A percentile compares a stretch with the other conserved stretches of the same genome.
These are phyloP conservation scores for Eristalinus sepulchralis DNA, from an alignment of 2,888 invertebrate genomes.

Conservation along the genomic window DNA sequence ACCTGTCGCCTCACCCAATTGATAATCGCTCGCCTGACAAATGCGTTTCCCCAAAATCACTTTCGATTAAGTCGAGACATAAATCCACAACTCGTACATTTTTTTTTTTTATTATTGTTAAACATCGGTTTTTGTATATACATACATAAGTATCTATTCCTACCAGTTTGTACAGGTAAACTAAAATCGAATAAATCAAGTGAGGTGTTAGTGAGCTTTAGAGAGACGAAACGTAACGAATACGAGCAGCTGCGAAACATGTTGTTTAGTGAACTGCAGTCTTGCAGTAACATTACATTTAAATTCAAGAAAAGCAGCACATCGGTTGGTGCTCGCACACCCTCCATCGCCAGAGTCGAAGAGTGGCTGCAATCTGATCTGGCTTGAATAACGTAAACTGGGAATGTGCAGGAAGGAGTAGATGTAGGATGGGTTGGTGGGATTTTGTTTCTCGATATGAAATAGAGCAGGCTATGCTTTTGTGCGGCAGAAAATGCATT, in stretches of 20 bases:
- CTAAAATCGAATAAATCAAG: conserved; percentile 25
- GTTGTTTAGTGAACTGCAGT: conserved; percentile 26
- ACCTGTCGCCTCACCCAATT: too few species aligned
- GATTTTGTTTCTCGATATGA: background rate
- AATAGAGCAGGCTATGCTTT: background rate
- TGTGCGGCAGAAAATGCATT: conserved; percentile 31
- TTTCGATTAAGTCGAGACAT: background rate
- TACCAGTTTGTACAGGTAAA: conserved; percentile 38
- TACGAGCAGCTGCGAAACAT: background rate
- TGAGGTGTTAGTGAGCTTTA: conserved; percentile 9
- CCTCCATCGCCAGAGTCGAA: background rate
- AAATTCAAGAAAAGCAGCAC: conserved; percentile 26
- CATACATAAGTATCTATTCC: background rate
- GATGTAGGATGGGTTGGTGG: conserved; percentile 10
- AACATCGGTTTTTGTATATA: conserved; percentile 12
- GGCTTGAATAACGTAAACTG: conserved; percentile 6
- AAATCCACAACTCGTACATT: too few species aligned
- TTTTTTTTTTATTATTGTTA: background rate
- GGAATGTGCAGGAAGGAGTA: background rate
- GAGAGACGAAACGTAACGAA: background rate
- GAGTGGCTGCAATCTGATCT: conserved; percentile 7
- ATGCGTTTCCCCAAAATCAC: background rate
- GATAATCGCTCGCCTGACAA: too few species aligned
- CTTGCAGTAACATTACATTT: conserved; percentile 2
- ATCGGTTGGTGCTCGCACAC: background rate